Evolutionary conservation across 2,797 vertebrate species (phyloP), one percentile per base, ranked within the genome.

Genomic region (Avahi laniger): DNA sequence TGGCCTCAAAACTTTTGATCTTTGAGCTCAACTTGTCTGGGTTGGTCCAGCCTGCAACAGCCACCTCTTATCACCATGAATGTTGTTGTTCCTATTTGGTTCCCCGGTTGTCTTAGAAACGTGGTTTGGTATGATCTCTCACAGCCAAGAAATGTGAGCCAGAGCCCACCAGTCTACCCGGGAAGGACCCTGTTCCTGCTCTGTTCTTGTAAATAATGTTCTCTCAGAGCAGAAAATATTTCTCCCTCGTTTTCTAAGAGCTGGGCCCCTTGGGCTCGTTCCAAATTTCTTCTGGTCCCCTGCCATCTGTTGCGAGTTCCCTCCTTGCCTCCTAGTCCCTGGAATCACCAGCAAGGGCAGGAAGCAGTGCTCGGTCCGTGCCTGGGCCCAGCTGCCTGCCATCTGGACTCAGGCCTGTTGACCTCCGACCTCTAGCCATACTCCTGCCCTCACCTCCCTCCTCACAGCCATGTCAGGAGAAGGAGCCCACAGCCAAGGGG

Each of bases 1-100:
- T 97, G 97, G 93, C 97, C 97, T 98, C 95, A 96, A 97, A 97
- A 98, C 89, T 97, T 92, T 83, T 97, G 97, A 96, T 97, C 95
- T 98, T 97, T 97, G 97, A 97, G 97, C 97, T 97, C 93, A 94
- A 95, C 94, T 96, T 92, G 97, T 97, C 91, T 95, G 94, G 65
- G 46, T 96, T 75, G 84, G 96, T 86, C 67, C 46, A 4, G 91
- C 38, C 91, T 59, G 46, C 70, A 52, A 67, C 89, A 81, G 61
- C 88, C 80, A 75, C 86, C 76, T 78, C 96, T 97, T 96, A 97
- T 97, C 97, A 78, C 65, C 54, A 1, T 30, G 26, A 18, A 11
- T 43, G 93, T 84, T 69, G n/a, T 81, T 76, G 92, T 81, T 91
- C 89, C 80, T 91, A 75, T 96, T 96, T 97, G 96, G 80, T 94